phyloP scores from a whole-genome alignment of 2,797 vertebrate species.

The Coluber constrictor region DNA sequence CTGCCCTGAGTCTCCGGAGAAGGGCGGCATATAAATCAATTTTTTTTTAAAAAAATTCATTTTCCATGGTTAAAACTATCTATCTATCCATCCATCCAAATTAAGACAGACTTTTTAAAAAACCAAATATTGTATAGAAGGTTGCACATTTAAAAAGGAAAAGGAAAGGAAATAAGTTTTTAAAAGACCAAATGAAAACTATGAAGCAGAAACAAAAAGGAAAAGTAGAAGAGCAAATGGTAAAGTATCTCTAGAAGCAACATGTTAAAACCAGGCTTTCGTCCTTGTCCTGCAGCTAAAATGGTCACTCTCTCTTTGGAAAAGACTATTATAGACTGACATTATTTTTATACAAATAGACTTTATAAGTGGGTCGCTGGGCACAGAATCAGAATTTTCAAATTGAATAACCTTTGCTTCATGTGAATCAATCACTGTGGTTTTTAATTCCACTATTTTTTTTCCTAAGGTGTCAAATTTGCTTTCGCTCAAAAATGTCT shows the following conservation, averaged over 20 bases:
- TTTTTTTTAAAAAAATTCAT: too few relatives aligned
- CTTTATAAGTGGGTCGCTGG: neutral
- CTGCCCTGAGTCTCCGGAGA: too few relatives aligned
- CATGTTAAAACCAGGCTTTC: neutral
- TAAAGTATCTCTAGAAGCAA: neutral
- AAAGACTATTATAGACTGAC: neutral
- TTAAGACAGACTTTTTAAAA: neutral
- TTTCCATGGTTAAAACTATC: neutral
- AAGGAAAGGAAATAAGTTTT: neutral
- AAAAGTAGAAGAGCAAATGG: neutral
- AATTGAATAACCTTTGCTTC: neutral
- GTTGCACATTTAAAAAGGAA: neutral
- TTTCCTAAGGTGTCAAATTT: neutral
- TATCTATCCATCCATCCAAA: neutral
- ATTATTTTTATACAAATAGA: neutral
- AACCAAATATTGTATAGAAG: neutral
- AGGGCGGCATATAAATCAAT: too few relatives aligned
- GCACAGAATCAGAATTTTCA: neutral
- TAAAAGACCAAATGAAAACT: neutral
- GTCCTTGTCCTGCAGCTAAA: neutral
- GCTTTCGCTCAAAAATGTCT: neutral
- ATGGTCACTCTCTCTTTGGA: neutral
- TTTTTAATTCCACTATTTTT: neutral
- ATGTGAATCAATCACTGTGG: neutral
- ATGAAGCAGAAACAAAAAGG: neutral